Base-by-base conservation (phyloP, 2,797 vertebrate species). In the Odontamblyopus lacepedii region DNA sequence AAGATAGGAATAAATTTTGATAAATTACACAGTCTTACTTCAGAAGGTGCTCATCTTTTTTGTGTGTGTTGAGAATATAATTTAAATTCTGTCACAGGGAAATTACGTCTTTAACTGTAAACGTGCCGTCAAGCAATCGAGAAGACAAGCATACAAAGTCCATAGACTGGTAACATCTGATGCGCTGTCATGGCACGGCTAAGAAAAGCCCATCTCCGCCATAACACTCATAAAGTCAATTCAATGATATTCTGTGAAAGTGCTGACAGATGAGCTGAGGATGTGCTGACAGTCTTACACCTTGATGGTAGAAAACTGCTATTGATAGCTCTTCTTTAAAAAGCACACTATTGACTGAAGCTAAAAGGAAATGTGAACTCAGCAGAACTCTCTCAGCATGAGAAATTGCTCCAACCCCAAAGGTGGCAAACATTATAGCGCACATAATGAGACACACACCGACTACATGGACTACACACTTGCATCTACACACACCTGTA, bases 321-420 rank as follows among this genome's bases (percentile, higher is more conserved):
- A 91, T 90, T 91, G 90, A 91, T 87, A 85, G 89, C 76, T 80
- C 80, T 70, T 81, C 83, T 84, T 85, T 89, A 77, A 81, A 86
- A 85, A 77, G 77, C 74, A 80, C 63, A 74, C 77, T 81, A 88
- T 85, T 86, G 87, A 91, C 84, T 79, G 63, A 74, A 78, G 66
- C 57, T 16, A 73, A 67, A 23, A 83, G 87, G 88, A 94, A 93
- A 91, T 65, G 80, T 84, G 59, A 29, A 84, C 84, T 93, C 92
- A 91, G 93, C 92, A 92, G 70, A 94, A 91, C 87, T 75, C 64
- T 74, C 72, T 68, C 79, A 55, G 78, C 71, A 64, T 74, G 78
- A 79, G 66, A 83, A 80, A 89, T 79, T 83, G 74, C 68, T 75
- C 63, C 77, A 80, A 78, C 83, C 85, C 71, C 75, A 44, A 30